A percentile compares a stretch with the other conserved stretches of the same genome.
Evolutionary conservation across 2,797 vertebrate genomes (phyloP).

Genomic region (Periparus ater): DNA sequence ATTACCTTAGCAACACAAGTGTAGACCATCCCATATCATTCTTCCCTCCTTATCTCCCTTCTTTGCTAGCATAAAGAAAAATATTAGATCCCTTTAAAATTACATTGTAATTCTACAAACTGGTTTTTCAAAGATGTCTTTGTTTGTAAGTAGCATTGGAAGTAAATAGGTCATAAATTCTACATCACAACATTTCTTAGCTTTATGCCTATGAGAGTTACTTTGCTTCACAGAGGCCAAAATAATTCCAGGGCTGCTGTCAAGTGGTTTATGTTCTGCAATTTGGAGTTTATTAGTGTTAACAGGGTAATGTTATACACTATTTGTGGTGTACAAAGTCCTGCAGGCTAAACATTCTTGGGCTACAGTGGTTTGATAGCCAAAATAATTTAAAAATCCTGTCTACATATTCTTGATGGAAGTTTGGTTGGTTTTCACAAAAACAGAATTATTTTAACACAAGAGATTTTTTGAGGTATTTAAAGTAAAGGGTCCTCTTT

Average conservation of each 20-base stretch:
- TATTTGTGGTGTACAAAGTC: not conserved
- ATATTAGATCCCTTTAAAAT: conserved; percentile 14
- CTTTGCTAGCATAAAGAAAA: not conserved
- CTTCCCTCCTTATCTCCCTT: not conserved
- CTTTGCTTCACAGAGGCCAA: conserved; percentile 19
- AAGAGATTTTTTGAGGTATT: not conserved
- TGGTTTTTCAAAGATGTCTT: not conserved
- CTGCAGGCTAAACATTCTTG: conserved; percentile 8
- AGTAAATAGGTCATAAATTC: conserved; percentile 33
- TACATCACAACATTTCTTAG: conserved; percentile 41
- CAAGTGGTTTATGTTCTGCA: conserved; percentile 47
- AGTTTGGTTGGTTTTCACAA: not conserved
- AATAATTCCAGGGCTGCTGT: conserved; percentile 50
- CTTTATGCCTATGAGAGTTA: conserved; percentile 28
- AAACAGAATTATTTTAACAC: not conserved
- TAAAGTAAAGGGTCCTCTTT: not conserved
- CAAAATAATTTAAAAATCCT: not conserved
- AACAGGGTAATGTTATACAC: conserved; percentile 14
- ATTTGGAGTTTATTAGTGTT: conserved; percentile 45
- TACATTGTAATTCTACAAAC: not conserved
- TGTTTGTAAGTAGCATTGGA: conserved; percentile 40
- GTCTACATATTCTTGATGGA: not conserved
- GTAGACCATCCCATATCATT: not conserved
- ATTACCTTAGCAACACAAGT: not conserved
- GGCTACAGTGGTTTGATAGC: not conserved